phyloP scores from a whole-genome alignment of 2,113 vertebrate species.

The Paracyprichromis sp. region DNA sequence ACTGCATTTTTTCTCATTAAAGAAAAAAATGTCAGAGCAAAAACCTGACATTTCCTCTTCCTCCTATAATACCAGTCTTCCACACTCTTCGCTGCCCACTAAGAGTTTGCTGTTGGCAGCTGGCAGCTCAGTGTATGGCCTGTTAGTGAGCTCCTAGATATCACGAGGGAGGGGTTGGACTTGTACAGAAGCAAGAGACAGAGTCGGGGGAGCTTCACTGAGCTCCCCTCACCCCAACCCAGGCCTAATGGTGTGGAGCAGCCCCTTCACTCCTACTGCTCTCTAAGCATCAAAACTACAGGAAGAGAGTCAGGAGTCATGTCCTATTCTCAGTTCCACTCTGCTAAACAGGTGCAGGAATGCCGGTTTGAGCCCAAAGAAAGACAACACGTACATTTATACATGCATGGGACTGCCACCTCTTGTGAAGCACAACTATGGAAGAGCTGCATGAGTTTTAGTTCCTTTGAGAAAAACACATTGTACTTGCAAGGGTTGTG shows the following conservation, averaged over 20 bases:
- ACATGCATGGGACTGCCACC: neutral
- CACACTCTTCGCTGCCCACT: neutral
- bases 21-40: neutral
- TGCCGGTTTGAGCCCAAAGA: neutral
- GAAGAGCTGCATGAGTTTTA: constrained; percentile 6
- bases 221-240: neutral
- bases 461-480: constrained; percentile 4
- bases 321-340: constrained; percentile 52
- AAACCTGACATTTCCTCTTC: neutral
- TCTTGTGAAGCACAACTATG: constrained; percentile 9
- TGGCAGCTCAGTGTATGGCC: constrained; percentile 24
- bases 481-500: neutral
- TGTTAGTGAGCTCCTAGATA: constrained; percentile 2
- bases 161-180: neutral
- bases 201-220: neutral
- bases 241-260: constrained; percentile 34
- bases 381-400: neutral
- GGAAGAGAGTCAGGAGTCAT: constrained; percentile 20
- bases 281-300: constrained; percentile 16
- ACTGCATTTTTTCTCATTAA: neutral
- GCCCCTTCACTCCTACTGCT: constrained; percentile 13
- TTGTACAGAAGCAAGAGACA: neutral
- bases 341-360: constrained; percentile 22
- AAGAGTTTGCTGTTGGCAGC: constrained; percentile 23
- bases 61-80: neutral